Conservation (phyloP, 2,113 vertebrate species). For the Cnemophilus loriae region DNA sequence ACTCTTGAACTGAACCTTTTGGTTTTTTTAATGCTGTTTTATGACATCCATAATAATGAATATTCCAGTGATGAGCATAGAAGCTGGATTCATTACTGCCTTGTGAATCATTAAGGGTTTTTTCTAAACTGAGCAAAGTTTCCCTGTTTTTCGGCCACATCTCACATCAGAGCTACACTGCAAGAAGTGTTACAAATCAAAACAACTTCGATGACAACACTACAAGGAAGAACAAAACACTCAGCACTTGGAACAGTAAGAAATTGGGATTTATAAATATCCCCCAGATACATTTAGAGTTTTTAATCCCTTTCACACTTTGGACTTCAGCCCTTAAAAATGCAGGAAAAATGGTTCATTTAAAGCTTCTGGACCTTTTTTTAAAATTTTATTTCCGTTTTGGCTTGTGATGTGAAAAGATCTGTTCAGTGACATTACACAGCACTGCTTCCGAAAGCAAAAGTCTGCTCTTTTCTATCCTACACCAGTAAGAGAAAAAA, state of each 20-base stretch:
- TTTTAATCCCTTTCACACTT: not conserved
- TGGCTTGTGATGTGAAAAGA: not conserved
- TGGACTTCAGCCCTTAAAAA: not conserved
- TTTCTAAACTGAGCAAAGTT: slow-evolving; percentile 14
- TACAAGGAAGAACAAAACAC: not conserved
- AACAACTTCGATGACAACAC: not conserved
- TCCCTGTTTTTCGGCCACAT: not conserved
- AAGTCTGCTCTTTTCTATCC: not conserved
- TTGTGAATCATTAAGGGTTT: slow-evolving; percentile 29
- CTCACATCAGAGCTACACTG: not conserved
- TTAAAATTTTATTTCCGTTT: not conserved
- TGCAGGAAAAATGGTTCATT: not conserved
- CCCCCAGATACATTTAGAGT: not conserved
- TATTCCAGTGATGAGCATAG: not conserved
- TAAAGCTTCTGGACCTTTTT: not conserved
- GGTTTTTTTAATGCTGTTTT: not conserved
- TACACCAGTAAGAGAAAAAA: not conserved
- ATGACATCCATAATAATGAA: not conserved
- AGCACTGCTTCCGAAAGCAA: not conserved
- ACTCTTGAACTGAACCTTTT: not conserved
- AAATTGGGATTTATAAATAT: not conserved
- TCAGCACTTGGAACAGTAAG: not conserved
- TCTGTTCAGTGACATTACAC: not conserved
- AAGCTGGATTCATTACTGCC: slow-evolving; percentile 8
- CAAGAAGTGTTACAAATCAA: slow-evolving; percentile 34